A percentile compares a stretch with the other conserved stretches of the same genome.
phyloP scores from a whole-genome alignment of 2,113 vertebrate species.

The Coturnix japonica region DNA sequence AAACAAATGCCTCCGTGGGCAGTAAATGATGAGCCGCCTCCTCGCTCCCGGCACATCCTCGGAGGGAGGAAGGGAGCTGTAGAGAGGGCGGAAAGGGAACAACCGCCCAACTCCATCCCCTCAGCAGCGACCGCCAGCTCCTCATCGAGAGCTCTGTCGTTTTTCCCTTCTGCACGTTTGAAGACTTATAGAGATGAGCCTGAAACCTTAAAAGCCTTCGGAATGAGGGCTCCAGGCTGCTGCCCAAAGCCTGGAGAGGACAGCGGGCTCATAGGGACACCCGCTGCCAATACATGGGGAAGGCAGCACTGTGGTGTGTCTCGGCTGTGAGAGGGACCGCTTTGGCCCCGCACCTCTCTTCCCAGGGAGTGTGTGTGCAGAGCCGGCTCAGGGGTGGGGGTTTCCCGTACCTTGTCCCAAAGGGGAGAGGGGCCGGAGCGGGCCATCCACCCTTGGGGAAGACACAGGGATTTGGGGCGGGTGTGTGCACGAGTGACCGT shows the following conservation, averaged over 20 bases:
- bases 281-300: neutral
- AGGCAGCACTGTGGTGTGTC: no score
- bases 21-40: conserved; percentile 72
- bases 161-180: neutral
- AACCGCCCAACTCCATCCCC: neutral
- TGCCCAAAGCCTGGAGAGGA: neutral
- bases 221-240: neutral
- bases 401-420: neutral
- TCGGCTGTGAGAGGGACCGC: fast-evolving
- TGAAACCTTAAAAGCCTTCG: neutral
- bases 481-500: neutral
- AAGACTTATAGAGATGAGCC: no score
- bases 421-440: neutral
- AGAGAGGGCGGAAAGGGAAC: neutral
- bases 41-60: neutral
- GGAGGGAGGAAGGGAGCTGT: neutral
- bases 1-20: conserved; percentile 77
- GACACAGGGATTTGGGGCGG: neutral
- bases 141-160: neutral
- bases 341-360: fast-evolving
- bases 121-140: fast-evolving
- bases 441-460: no score
- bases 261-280: neutral
- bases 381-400: neutral
- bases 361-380: neutral